These are phyloP conservation scores for Solenopsis fugax DNA, from an alignment of 1,140 invertebrate species.

Conservation along the genomic window DNA sequence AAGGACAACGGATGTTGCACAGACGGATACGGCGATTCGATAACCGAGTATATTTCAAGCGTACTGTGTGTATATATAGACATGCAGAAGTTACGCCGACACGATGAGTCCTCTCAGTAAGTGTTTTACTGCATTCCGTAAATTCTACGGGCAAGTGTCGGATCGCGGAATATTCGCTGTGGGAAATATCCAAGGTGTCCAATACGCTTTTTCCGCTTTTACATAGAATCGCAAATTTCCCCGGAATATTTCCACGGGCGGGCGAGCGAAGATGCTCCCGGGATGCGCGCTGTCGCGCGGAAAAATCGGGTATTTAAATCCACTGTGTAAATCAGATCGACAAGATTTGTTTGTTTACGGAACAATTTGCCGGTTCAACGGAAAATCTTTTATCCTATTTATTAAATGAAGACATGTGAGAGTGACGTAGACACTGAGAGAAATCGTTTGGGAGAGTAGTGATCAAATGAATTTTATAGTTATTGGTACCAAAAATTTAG, in stretches of 20 bases:
- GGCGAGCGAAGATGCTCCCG: background rate
- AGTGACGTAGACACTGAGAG: no score
- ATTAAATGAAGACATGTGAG: background rate
- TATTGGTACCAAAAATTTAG: no score
- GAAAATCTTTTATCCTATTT: background rate
- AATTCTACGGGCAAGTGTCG: slow-evolving; percentile 16
- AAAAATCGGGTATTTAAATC: background rate
- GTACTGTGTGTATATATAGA: background rate
- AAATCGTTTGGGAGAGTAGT: no score
- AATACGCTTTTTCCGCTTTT: background rate
- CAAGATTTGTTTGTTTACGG: slow-evolving; percentile 5
- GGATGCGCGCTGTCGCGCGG: background rate
- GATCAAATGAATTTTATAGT: no score
- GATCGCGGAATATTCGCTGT: slow-evolving; percentile 8
- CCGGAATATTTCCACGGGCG: background rate
- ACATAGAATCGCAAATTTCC: slow-evolving; percentile 8
- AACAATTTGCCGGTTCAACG: background rate
- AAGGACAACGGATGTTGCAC: slow-evolving; percentile 25
- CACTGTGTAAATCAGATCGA: background rate
- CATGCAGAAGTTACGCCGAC: background rate
- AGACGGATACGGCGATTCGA: slow-evolving; percentile 35
- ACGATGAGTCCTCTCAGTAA: background rate
- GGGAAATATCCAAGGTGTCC: background rate
- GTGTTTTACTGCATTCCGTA: slow-evolving; percentile 27
- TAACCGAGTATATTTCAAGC: slow-evolving; percentile 20